Evolutionary conservation across 1,140 invertebrate species (phyloP).

Genomic region (Drosophila teissieri): DNA sequence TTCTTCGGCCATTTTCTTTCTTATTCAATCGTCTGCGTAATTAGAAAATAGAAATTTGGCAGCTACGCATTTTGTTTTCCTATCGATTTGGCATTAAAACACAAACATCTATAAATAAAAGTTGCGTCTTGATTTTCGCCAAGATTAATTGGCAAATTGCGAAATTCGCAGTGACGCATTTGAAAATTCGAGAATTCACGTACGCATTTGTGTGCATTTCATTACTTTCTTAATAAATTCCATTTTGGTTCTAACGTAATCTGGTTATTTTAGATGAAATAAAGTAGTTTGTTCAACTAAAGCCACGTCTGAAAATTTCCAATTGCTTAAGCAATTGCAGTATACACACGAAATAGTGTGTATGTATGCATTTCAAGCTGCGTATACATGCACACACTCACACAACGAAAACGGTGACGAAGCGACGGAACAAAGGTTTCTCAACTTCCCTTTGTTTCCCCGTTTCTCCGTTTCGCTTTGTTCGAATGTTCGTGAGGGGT

Average conservation of each 20-base stretch:
- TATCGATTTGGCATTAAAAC: conserved; percentile 10
- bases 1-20: conserved; percentile 29
- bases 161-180: conserved; percentile 29
- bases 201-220: background rate
- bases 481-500: background rate
- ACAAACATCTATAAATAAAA: conserved; percentile 32
- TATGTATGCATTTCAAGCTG: conserved; percentile 3
- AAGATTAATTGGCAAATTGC: conserved; percentile 22
- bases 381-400: conserved; percentile 9
- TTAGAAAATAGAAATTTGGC: conserved; percentile 24
- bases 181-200: conserved; percentile 21
- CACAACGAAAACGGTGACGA: conserved; percentile 15
- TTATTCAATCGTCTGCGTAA: conserved; percentile 23
- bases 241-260: background rate
- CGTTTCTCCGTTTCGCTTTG: conserved; percentile 15
- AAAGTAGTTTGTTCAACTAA: background rate
- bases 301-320: conserved; percentile 24
- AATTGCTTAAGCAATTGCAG: conserved; percentile 1
- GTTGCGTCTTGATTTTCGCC: conserved; percentile 20
- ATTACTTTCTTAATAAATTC: background rate
- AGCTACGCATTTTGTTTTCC: conserved; percentile 18
- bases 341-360: conserved; percentile 17
- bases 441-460: conserved; percentile 11
- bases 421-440: conserved; percentile 45
- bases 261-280: background rate